Evolutionary conservation across 2,888 invertebrate genomes (phyloP).

Genomic region (Bombylius discolor): DNA sequence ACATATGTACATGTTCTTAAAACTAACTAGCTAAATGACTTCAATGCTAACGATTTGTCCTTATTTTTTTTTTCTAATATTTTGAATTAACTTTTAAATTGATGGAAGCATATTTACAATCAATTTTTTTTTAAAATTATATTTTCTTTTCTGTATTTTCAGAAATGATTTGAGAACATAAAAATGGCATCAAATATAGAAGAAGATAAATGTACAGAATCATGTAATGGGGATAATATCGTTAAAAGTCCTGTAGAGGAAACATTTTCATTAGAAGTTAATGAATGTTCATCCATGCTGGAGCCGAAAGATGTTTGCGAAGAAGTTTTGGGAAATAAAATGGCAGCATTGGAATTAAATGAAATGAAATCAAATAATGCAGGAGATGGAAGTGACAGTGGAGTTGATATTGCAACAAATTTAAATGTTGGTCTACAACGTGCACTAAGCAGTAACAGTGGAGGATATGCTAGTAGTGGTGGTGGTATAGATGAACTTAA

Average conservation of each 20-base stretch:
- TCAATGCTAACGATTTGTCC: too few relatives aligned
- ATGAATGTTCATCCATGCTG: slow-evolving; percentile 6
- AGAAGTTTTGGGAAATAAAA: slow-evolving; percentile 21
- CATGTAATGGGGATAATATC: neutral
- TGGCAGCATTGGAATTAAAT: slow-evolving; percentile 25
- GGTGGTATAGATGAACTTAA: slow-evolving; percentile 41
- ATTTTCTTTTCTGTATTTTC: too few relatives aligned
- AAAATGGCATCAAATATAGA: neutral
- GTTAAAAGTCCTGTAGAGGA: neutral
- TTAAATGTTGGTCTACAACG: slow-evolving; percentile 38
- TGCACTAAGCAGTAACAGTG: slow-evolving; percentile 45
- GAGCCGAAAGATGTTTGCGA: slow-evolving; percentile 18
- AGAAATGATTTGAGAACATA: neutral
- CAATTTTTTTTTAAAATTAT: too few relatives aligned
- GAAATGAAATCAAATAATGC: slow-evolving; percentile 6
- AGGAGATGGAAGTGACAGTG: slow-evolving; percentile 66
- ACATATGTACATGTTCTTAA: too few relatives aligned
- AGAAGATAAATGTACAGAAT: too few relatives aligned
- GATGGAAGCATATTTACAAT: too few relatives aligned
- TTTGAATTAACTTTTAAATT: too few relatives aligned
- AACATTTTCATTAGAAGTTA: slow-evolving; percentile 4
- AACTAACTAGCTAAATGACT: too few relatives aligned
- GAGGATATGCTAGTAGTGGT: slow-evolving; percentile 55
- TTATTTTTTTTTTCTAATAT: too few relatives aligned
- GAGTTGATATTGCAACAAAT: slow-evolving; percentile 51